phyloP scores from a whole-genome alignment of 2,797 vertebrate genomes.

The Tympanoctomys barrerae region DNA sequence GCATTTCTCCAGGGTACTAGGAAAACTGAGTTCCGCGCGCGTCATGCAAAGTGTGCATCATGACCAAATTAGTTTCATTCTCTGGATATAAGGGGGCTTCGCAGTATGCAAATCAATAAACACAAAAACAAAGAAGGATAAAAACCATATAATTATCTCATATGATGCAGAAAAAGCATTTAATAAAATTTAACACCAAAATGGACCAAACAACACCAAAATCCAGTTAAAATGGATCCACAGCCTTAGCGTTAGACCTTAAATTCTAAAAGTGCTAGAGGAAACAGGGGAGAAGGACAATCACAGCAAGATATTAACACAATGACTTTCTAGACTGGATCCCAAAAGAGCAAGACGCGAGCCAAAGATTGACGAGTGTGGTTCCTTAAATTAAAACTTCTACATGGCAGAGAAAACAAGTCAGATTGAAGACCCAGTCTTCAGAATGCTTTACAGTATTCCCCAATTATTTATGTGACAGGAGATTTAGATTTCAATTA shows the following conservation, averaged over 20 bases:
- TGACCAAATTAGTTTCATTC: too few relatives aligned
- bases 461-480: not conserved
- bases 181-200: not conserved
- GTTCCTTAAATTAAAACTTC: not conserved
- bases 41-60: too few relatives aligned
- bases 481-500: not conserved
- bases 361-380: not conserved
- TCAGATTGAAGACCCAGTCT: not conserved
- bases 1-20: too few relatives aligned
- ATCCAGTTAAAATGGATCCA: not conserved
- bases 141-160: too few relatives aligned
- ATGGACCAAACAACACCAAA: not conserved
- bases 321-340: not conserved
- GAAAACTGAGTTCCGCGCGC: too few relatives aligned
- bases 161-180: too few relatives aligned
- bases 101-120: too few relatives aligned
- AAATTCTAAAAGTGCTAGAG: not conserved
- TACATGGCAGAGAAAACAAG: not conserved
- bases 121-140: too few relatives aligned
- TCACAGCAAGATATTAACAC: not conserved
- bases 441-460: not conserved
- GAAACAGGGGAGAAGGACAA: not conserved
- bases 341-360: not conserved
- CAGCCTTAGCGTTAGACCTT: not conserved
- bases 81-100: too few relatives aligned